phyloP scores from a whole-genome alignment of 92 coral and sea anemone species.

The Palythoa heliodiscus region DNA sequence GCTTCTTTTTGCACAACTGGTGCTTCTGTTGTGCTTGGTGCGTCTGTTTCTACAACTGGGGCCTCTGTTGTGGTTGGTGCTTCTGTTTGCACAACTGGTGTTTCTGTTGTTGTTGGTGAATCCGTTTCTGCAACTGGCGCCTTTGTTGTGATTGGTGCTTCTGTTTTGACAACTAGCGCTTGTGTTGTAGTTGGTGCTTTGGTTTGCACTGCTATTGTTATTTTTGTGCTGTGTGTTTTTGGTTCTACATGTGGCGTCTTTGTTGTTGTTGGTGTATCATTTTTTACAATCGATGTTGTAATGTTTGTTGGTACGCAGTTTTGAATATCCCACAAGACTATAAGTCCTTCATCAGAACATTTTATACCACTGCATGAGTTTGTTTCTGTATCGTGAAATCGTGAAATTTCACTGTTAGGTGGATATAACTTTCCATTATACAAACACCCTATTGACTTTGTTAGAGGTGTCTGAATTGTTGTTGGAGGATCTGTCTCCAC shows the following conservation, averaged over 20 bases:
- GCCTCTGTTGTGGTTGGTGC: not conserved
- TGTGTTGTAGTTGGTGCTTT: not conserved
- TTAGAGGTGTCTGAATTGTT: not conserved
- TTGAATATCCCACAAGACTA: not conserved
- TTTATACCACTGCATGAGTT: not conserved
- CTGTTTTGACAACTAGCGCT: not conserved
- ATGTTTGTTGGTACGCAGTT: not conserved
- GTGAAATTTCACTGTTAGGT: not conserved
- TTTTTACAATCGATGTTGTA: not conserved
- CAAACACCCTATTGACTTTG: not conserved
- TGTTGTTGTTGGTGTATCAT: not conserved
- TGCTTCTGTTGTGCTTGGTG: not conserved
- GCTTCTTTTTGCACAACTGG: not conserved
- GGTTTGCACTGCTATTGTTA: not conserved
- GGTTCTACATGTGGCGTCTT: too few species aligned
- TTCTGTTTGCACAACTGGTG: not conserved
- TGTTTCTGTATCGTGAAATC: not conserved
- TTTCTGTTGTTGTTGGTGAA: not conserved
- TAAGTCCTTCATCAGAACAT: not conserved
- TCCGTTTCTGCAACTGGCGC: not conserved
- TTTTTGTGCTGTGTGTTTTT: not conserved
- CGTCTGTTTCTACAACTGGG: not conserved
- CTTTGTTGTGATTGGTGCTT: not conserved
- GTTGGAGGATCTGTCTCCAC: not conserved
- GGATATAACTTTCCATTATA: constrained; percentile 16